Base-by-base conservation (phyloP, 2,113 vertebrate genomes). In the Ochotona princeps region DNA sequence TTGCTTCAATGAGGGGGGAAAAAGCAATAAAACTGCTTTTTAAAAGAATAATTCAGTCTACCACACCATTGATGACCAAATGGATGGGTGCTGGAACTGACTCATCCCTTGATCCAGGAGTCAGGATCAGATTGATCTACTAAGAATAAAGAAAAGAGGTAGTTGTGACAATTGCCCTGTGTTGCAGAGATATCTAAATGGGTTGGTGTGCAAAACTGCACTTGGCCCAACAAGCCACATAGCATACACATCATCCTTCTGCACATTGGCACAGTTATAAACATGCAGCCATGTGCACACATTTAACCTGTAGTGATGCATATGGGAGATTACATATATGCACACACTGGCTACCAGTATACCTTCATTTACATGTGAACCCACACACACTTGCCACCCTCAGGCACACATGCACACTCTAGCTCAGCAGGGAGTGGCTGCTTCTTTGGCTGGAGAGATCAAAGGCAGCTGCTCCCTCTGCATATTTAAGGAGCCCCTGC, bases 291-390 rank as follows among this genome's bases (percentile, higher is more conserved):
- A 60, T 78, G 35, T 4, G 32, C 76, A 79, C 26, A 35, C 20
- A 28, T 30, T 25, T 65, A 5, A 76, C 78, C 70, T 44, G 18
- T 51, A 79, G n/a, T 7, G 0, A 67, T 73, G 54, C 47, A 25
- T 73, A 10, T 61, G 9, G 32, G 5, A n/a, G 14, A 17, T 23
- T 47, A 89, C 25, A 44, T 49, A 11, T 10, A 1, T 63, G 47
- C 72, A 84, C 66, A 65, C 15, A 7, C 8, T 91, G 51, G 69
- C 21, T 67, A 85, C 92, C 66, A 83, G 86, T 74, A 67, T 79
- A 17, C 35, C 28, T 69, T 96, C 89, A 96, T 95, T 97, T 95
- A 79, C 94, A 95, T 95, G 95, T 84, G 69, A 95, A 78, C 93
- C 80, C 91, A 87, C 87, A 89, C 0, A 0, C 83, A 89, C 87